Conservation (phyloP, 1,140 invertebrate species). For the Drosophila funebris region DNA sequence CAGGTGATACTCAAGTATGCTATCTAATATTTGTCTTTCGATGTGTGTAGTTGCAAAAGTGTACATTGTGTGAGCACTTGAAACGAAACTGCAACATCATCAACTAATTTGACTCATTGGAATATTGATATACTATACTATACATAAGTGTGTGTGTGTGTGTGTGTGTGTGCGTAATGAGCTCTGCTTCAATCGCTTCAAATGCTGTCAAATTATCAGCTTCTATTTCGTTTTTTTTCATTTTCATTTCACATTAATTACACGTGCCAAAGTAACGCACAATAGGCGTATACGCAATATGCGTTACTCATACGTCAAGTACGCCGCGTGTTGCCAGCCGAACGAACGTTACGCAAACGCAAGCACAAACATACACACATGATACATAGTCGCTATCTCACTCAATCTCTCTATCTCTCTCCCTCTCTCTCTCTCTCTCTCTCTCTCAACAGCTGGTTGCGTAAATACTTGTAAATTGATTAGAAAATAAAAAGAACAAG, state of each 20-base stretch:
- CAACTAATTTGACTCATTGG: conserved; percentile 20
- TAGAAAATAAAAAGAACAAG: too few species aligned
- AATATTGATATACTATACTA: background rate
- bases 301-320: conserved; percentile 41
- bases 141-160: background rate
- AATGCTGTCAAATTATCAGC: conserved; percentile 41
- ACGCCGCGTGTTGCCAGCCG: conserved; percentile 27
- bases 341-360: conserved; percentile 20
- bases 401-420: background rate
- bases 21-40: background rate
- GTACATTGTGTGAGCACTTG: background rate
- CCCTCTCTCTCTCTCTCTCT: background rate
- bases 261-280: conserved; percentile 30
- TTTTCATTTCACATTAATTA: conserved; percentile 26
- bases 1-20: conserved; percentile 17
- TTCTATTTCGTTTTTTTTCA: conserved; percentile 4
- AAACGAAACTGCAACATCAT: conserved; percentile 27
- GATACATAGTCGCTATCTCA: background rate
- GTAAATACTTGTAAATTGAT: conserved; percentile 26
- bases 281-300: conserved; percentile 19
- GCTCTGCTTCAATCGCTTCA: conserved; percentile 21
- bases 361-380: conserved; percentile 10
- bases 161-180: conserved; percentile 7
- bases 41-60: background rate
- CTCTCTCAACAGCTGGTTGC: conserved; percentile 10